Evolutionary conservation across 1,140 invertebrate species (phyloP), one percentile per base, ranked within the genome.

Genomic region (Steinernema khuongi): DNA sequence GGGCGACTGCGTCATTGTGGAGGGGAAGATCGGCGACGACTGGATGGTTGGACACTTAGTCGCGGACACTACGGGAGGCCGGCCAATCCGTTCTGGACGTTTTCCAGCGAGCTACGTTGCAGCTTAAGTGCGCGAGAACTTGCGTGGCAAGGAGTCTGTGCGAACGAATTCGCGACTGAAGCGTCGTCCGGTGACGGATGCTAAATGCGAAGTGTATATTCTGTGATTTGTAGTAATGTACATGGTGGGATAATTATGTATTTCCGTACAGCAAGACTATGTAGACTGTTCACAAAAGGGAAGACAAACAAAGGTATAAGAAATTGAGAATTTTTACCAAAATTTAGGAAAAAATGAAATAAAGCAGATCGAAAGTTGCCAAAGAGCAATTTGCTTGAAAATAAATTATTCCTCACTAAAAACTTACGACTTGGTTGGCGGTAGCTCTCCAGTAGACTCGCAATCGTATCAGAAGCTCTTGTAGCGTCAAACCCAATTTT

Each of bases 1-100:
- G n/a, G 76, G 76, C 1, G 69, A 77, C 31, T 77, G 68, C 19
- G 76, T 77, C 1, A 32, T 77, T 14, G 74, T 77, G 2, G 76
- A 77, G 67, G 74, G 71, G 18, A 44, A 60, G 22, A 72, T 77
- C 4, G 76, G 76, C 17, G 74, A 72, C 1, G 76, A 77, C 36
- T 77, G 76, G 76, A 67, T 76, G 4, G 31, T 77, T 18, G 76
- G 76, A 1, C 73, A 72, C n/a, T 7, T 60, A 22, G 50, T 60
- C 14, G 50, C 50, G 11, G 50, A 60, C 50, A 60, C 50, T 14
- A 60, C 50, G 11, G 50, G 50, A 7, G 50, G 50, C 14, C 14
- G 50, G 50, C 50, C 50, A 22, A 60, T 60, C 22, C 50, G 50
- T 11, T 60, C 50, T 2, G 50, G 50, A 17, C 11, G 50, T 4